A percentile compares a stretch with the other conserved stretches of the same genome.
Evolutionary conservation across 2,888 invertebrate genomes (phyloP).

Genomic region (Leptinotarsa haldemani): DNA sequence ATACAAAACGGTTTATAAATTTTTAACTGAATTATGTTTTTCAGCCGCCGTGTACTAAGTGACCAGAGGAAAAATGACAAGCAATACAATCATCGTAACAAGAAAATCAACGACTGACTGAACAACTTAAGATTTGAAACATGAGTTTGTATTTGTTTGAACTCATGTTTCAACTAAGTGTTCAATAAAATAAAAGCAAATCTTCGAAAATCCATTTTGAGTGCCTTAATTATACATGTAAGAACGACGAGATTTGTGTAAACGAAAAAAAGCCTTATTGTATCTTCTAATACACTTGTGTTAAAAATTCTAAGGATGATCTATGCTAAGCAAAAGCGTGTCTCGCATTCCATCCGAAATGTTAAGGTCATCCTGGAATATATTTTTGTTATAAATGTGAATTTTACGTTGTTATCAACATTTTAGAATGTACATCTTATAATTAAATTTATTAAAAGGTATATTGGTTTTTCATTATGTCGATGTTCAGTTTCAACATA

Average conservation of each 20-base stretch:
- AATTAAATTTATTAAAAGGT: slow-evolving; percentile 19
- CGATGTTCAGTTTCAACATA: too few relatives aligned
- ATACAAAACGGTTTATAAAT: not conserved
- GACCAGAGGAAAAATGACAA: slow-evolving; percentile 46
- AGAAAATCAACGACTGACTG: slow-evolving; percentile 53
- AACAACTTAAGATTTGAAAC: slow-evolving; percentile 50
- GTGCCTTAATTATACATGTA: slow-evolving; percentile 60
- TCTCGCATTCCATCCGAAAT: slow-evolving; percentile 62
- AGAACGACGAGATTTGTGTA: slow-evolving; percentile 38
- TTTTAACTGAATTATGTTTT: slow-evolving; percentile 44
- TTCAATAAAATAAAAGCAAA: slow-evolving; percentile 53
- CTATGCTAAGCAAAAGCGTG: slow-evolving; percentile 56
- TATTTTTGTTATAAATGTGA: slow-evolving; percentile 16
- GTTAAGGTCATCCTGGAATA: slow-evolving; percentile 38
- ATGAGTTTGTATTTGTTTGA: slow-evolving; percentile 45
- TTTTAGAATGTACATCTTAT: slow-evolving; percentile 19
- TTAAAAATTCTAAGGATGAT: slow-evolving; percentile 33
- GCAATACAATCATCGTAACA: slow-evolving; percentile 42
- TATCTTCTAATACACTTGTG: slow-evolving; percentile 28
- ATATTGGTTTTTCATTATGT: not conserved
- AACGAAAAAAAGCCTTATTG: slow-evolving; percentile 27
- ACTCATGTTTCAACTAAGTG: slow-evolving; percentile 53
- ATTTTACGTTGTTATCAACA: not conserved
- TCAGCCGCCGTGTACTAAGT: slow-evolving; percentile 63
- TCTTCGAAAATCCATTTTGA: slow-evolving; percentile 18